Base-by-base conservation (phyloP, 2,888 invertebrate species). In the Aethes cnicana region DNA sequence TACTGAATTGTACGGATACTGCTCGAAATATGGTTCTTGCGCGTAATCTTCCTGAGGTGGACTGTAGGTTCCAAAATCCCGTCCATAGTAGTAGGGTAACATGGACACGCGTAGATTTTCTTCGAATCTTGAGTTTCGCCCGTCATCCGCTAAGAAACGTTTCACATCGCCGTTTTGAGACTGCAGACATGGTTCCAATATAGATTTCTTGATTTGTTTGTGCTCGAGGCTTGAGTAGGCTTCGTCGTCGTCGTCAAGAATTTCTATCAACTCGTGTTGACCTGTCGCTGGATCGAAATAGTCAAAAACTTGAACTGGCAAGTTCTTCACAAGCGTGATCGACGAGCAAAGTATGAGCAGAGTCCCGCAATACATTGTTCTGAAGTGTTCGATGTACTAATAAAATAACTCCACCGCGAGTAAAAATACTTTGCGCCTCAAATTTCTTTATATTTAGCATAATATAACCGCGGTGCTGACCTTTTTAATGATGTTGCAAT, bases 401-500 rank as follows among this genome's bases (percentile, higher is more conserved):
- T 33, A 26, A 12, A 7, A 12, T 42, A 14, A 11, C 17, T 16
- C 16, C n/a, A 5, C 14, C 9, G 18, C 5, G 16, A 12, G 12
- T 32, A 37, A 44, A 23, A 43, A 50, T 36, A 44, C 50, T 28
- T n/a, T 6, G 17, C 41, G 33, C 48, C 43, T 50, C 50, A 14
- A 23, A 37, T 50, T 50, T 30, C 50, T 12, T 9, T 9, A 36
- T n/a, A n/a, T 39, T 25, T 36, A 50, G 12, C 17, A 26, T 18
- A n/a, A n/a, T n/a, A n/a, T n/a, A 18, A 20, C 14, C 23, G 18
- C n/a, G 17, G 12, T 4, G 43, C 37, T 5, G 3, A 9, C 36
- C 30, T 43, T n/a, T 30, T 43, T 25, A 11, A 14, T 36, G 11
- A 26, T 36, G 36, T 14, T 9, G 33, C 35, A 26, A 26, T 35